A percentile compares a stretch with the other conserved stretches of the same genome.
Conservation (phyloP, 1,140 invertebrate genomes). For the Drosophila subobscura region DNA sequence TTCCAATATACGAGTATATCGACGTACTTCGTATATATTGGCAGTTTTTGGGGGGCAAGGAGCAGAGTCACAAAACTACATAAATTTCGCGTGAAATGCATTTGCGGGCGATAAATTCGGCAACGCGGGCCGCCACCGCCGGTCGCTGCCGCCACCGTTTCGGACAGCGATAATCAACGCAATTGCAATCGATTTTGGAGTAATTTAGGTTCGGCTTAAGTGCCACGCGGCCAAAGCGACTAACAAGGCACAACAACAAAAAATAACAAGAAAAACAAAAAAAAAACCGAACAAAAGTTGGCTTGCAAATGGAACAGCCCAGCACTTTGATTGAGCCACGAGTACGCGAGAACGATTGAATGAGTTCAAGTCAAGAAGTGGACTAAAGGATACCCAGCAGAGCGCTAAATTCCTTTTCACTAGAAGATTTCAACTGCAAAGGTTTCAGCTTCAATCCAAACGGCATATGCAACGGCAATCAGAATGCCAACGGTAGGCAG, state of each 20-base stretch:
- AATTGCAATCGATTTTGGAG: constrained; percentile 81
- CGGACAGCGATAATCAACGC: constrained; percentile 76
- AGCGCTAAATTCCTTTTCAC: no score
- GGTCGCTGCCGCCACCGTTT: constrained; percentile 16
- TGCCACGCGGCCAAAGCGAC: constrained; percentile 31
- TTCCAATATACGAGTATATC: constrained; percentile 32
- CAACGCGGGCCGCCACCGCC: constrained; percentile 27
- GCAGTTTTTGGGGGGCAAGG: constrained; percentile 3
- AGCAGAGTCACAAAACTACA: constrained; percentile 55
- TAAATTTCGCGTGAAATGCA: constrained; percentile 81
- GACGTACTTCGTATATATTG: constrained; percentile 44
- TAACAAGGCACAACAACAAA: constrained; percentile 46
- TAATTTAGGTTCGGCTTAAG: constrained; percentile 80
- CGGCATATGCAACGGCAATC: no score
- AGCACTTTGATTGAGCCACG: constrained; percentile 19
- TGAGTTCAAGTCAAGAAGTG: neutral
- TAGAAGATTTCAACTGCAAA: no score
- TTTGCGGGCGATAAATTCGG: constrained; percentile 77
- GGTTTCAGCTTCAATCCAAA: no score
- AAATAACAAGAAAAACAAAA: constrained; percentile 4
- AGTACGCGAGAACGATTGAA: constrained; percentile 9
- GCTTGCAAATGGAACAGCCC: constrained; percentile 8
- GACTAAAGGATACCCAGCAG: constrained; percentile 11
- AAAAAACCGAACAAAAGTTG: constrained; percentile 5
- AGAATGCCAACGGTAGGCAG: no score